Evolutionary conservation across 2,797 vertebrate genomes (phyloP).

Genomic region (Trachurus trachurus): DNA sequence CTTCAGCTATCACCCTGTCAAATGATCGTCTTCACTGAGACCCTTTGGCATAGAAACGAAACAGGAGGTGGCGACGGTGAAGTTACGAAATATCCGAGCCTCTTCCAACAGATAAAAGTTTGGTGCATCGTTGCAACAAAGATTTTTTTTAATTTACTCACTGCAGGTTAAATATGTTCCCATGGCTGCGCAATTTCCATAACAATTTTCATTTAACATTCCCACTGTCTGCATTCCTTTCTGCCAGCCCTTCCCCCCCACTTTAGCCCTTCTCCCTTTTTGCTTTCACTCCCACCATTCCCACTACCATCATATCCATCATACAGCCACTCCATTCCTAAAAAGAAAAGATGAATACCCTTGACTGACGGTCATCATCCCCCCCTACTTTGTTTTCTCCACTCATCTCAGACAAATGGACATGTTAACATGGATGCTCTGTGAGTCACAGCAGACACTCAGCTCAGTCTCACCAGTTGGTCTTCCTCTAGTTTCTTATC

Average conservation of each 20-base stretch:
- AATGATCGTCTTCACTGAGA: constrained; percentile 29
- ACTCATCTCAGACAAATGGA: constrained; percentile 49
- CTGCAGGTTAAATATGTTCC: constrained; percentile 28
- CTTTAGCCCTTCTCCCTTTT: constrained; percentile 13
- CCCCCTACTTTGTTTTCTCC: constrained; percentile 45
- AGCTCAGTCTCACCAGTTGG: constrained; percentile 52
- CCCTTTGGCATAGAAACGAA: constrained; percentile 28
- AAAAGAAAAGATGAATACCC: constrained; percentile 56
- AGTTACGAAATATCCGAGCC: constrained; percentile 1
- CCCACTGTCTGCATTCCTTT: constrained; percentile 54
- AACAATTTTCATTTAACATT: constrained; percentile 43
- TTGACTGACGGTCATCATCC: constrained; percentile 70
- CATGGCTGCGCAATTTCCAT: constrained; percentile 50
- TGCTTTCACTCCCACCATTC: constrained; percentile 37
- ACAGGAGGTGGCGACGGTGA: constrained; percentile 11
- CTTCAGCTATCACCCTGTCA: constrained; percentile 34
- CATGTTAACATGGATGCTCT: constrained; percentile 46
- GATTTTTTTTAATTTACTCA: constrained; percentile 4
- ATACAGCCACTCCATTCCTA: constrained; percentile 35
- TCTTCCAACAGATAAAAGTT: constrained; percentile 11
- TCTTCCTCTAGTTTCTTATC: constrained; percentile 36
- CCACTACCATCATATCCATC: constrained; percentile 57
- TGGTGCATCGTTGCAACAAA: neutral
- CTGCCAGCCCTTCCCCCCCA: constrained; percentile 39
- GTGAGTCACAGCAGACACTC: constrained; percentile 53